A percentile compares a stretch with the other conserved stretches of the same genome.
Evolutionary conservation across 2,113 vertebrate genomes (phyloP).

Genomic region (Chamaea fasciata): DNA sequence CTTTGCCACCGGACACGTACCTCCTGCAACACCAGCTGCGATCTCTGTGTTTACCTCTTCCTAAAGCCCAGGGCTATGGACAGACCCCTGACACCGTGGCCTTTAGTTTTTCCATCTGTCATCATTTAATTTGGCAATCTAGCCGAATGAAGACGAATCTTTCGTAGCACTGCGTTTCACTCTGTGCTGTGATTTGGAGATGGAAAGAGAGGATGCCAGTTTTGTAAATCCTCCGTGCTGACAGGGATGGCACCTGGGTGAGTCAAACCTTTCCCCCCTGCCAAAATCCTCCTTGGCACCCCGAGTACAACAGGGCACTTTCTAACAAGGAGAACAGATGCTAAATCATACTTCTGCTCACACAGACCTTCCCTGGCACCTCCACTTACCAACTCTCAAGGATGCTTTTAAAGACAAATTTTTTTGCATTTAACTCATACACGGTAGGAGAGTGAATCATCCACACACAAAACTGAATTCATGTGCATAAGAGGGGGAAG

Average conservation of each 20-base stretch:
- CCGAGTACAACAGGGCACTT: not conserved
- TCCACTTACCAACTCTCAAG: not conserved
- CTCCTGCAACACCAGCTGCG: constrained; percentile 1
- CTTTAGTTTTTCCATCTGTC: constrained; percentile 41
- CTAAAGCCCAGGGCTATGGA: not conserved
- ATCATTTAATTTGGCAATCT: constrained; percentile 39
- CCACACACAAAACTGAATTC: not conserved
- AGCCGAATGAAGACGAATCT: not conserved
- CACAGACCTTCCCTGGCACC: not conserved
- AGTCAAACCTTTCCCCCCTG: not conserved
- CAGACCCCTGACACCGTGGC: not conserved
- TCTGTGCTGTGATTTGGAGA: constrained; percentile 4
- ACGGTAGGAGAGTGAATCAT: not conserved
- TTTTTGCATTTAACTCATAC: not conserved
- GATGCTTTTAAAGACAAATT: not conserved
- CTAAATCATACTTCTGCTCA: not conserved
- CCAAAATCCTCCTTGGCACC: not conserved
- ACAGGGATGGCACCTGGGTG: not conserved
- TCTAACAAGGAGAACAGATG: not conserved
- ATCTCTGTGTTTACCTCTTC: constrained; percentile 7
- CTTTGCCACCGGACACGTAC: constrained; percentile 11
- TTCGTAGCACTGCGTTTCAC: not conserved
- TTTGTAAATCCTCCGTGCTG: not conserved
- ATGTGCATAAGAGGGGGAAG: not conserved
- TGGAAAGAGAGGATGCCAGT: constrained; percentile 12